Conservation (phyloP, 2,888 invertebrate genomes). For the Venustoraphidia nigricollis region DNA sequence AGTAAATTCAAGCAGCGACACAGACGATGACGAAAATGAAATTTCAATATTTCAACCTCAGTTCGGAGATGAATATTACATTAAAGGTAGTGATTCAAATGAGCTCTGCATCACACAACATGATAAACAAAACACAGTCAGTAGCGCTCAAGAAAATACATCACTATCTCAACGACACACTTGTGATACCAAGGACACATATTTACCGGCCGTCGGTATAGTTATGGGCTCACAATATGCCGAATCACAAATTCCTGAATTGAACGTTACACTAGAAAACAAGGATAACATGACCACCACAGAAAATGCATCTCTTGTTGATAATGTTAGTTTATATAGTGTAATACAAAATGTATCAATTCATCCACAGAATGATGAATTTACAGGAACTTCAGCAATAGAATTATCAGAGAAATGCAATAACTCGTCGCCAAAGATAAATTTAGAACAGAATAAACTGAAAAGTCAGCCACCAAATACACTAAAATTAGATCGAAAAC, state of each 20-base stretch:
- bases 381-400: constrained; percentile 17
- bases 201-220: constrained; percentile 49
- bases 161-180: not conserved
- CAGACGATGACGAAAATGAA: constrained; percentile 49
- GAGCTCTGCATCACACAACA: not conserved
- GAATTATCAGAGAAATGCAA: constrained; percentile 7
- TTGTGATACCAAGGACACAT: constrained; percentile 26
- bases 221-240: constrained; percentile 29
- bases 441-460: constrained; percentile 13
- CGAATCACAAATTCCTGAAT: constrained; percentile 9
- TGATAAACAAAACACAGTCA: not conserved
- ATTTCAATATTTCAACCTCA: constrained; percentile 33
- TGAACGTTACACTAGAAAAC: constrained; percentile 21
- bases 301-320: constrained; percentile 21
- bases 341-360: constrained; percentile 26
- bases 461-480: constrained; percentile 37
- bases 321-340: constrained; percentile 25
- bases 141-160: not conserved
- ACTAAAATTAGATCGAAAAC: constrained; percentile 39
- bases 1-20: constrained; percentile 34
- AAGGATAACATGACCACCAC: constrained; percentile 27
- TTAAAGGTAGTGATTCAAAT: not conserved
- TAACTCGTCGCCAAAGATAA: no score
- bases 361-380: constrained; percentile 19
- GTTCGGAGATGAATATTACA: constrained; percentile 16